These are phyloP conservation scores for Tanypteryx hageni DNA, from an alignment of 2,888 invertebrate genomes.

Conservation along the genomic window DNA sequence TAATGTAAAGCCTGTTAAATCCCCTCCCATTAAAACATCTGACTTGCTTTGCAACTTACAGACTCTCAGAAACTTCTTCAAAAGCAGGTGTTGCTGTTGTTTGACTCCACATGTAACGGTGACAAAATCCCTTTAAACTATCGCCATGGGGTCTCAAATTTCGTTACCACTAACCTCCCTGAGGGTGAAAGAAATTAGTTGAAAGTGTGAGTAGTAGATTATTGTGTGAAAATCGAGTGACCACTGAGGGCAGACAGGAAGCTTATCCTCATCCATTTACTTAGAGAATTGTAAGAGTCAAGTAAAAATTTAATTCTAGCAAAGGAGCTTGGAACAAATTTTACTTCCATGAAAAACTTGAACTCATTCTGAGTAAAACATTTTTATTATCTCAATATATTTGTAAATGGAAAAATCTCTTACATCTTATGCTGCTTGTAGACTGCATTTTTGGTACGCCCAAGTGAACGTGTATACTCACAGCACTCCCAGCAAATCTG, in stretches of 20 bases:
- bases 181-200: conserved; percentile 69
- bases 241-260: conserved; percentile 65
- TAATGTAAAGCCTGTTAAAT: conserved; percentile 52
- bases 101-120: conserved; percentile 67
- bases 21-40: conserved; percentile 71
- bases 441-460: conserved; percentile 59
- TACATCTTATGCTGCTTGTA: conserved; percentile 61
- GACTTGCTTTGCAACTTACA: conserved; percentile 76
- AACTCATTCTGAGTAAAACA: conserved; percentile 35
- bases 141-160: conserved; percentile 68
- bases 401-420: conserved; percentile 61
- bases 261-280: conserved; percentile 66
- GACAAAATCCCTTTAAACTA: conserved; percentile 68
- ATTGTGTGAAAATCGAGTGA: conserved; percentile 63
- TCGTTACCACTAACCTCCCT: conserved; percentile 67
- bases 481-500: conserved; percentile 61
- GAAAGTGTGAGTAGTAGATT: conserved; percentile 68
- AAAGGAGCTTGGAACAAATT: conserved; percentile 43
- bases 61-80: conserved; percentile 73
- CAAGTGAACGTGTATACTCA: conserved; percentile 64
- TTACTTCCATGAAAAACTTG: conserved; percentile 36
- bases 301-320: conserved; percentile 27
- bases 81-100: conserved; percentile 67
- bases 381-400: conserved; percentile 42
- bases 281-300: conserved; percentile 53